Conservation (phyloP, 2,797 vertebrate genomes). For the Melopsittacus undulatus region DNA sequence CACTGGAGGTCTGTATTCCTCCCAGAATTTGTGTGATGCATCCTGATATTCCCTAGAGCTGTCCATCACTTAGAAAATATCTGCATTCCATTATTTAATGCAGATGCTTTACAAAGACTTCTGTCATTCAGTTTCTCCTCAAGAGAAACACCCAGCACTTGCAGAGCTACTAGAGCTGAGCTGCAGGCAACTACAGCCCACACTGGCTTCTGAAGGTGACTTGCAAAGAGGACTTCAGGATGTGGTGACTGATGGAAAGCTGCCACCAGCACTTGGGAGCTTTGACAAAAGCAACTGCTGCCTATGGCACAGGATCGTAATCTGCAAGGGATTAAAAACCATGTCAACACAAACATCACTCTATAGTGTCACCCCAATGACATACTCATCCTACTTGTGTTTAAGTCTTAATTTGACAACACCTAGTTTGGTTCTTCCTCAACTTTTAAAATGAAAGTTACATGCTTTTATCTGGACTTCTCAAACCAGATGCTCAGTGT, state of each 20-base stretch:
- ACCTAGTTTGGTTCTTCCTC: not conserved
- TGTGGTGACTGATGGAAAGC: not conserved
- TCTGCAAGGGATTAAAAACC: not conserved
- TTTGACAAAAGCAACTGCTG: not conserved
- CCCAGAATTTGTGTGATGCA: not conserved
- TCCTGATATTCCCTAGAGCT: not conserved
- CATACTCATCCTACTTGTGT: not conserved
- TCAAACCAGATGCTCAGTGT: not conserved
- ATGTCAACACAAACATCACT: not conserved
- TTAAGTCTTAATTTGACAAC: not conserved
- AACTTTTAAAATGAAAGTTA: not conserved
- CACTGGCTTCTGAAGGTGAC: not conserved
- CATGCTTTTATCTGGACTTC: not conserved
- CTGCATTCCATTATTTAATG: not conserved
- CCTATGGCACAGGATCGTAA: not conserved
- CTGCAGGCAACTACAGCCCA: accelerated
- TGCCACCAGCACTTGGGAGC: not conserved
- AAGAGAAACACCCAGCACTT: not conserved
- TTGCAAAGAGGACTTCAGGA: not conserved
- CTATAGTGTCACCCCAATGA: accelerated
- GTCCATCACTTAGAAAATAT: not conserved
- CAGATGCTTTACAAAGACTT: not conserved
- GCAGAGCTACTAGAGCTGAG: not conserved
- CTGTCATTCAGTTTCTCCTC: not conserved
- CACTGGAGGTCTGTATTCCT: not conserved